phyloP scores from a whole-genome alignment of 2,797 vertebrate species.

The Onychomys arenicola region DNA sequence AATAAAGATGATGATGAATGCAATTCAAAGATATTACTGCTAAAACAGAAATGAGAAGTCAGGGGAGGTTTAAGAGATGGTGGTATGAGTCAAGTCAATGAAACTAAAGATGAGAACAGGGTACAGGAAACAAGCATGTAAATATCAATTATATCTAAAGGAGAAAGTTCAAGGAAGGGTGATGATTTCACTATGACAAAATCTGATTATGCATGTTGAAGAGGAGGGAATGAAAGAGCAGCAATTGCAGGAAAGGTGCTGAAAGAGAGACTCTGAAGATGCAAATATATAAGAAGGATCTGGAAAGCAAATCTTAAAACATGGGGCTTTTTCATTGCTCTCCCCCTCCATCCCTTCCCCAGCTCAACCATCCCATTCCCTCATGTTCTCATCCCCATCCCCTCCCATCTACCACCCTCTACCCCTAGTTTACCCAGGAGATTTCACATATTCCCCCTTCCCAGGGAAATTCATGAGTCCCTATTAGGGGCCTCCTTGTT shows the following conservation, averaged over 20 bases:
- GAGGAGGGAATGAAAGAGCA: not conserved
- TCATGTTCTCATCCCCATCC: too few species aligned
- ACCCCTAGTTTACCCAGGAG: too few species aligned
- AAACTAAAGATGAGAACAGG: not conserved
- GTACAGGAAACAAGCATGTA: not conserved
- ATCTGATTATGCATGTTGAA: not conserved
- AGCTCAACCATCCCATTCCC: too few species aligned
- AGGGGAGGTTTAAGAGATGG: not conserved
- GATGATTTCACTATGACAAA: not conserved
- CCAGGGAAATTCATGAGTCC: too few species aligned
- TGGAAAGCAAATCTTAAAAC: slow-evolving; percentile 7
- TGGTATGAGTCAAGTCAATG: not conserved
- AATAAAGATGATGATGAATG: not conserved
- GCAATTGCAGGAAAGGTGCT: not conserved
- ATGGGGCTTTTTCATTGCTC: not conserved
- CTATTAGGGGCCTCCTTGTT: too few species aligned
- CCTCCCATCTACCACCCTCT: too few species aligned
- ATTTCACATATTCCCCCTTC: too few species aligned
- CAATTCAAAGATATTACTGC: slow-evolving; percentile 4
- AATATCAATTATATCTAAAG: not conserved
- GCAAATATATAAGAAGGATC: not conserved
- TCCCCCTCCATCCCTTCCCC: too few species aligned
- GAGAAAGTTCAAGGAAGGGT: not conserved
- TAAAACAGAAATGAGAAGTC: not conserved
- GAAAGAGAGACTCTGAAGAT: slow-evolving; percentile 5